Evolutionary conservation across 1,140 invertebrate species (phyloP).

Genomic region (Holotrichia oblita): DNA sequence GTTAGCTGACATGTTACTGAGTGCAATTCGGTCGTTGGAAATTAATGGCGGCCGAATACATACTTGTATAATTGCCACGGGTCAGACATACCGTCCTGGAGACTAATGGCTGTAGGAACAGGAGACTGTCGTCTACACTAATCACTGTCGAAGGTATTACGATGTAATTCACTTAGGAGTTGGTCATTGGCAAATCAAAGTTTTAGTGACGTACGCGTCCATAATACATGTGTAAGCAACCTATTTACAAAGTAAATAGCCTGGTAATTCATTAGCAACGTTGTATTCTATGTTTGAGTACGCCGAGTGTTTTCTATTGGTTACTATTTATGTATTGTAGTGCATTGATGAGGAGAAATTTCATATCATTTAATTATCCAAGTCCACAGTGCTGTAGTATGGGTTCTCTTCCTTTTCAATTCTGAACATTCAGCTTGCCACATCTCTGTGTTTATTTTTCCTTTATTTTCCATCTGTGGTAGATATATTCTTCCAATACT

Average conservation of each 20-base stretch:
- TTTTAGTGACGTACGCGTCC: background rate
- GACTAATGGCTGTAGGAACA: background rate
- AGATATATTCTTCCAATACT: too few relatives aligned
- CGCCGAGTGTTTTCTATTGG: too few relatives aligned
- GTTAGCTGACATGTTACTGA: background rate
- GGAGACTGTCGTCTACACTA: constrained; percentile 2
- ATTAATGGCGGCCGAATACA: background rate
- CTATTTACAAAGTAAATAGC: constrained; percentile 8
- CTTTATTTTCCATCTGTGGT: too few relatives aligned
- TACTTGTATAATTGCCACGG: constrained; percentile 7
- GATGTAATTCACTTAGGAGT: background rate
- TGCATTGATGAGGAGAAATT: too few relatives aligned
- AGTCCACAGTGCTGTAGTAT: too few relatives aligned
- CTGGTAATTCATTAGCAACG: constrained; percentile 6
- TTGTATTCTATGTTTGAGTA: too few relatives aligned
- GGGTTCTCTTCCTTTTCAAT: too few relatives aligned
- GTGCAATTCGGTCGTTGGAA: background rate
- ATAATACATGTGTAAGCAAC: constrained; percentile 7
- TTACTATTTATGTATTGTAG: too few relatives aligned
- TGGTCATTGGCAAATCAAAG: background rate
- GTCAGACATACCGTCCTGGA: background rate
- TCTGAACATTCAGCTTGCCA: too few relatives aligned
- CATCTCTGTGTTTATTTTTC: too few relatives aligned
- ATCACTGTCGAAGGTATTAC: constrained; percentile 11
- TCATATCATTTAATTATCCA: too few relatives aligned